These are phyloP conservation scores for Amphiprion clarkii DNA, from an alignment of 2,797 vertebrate genomes.

Conservation along the genomic window DNA sequence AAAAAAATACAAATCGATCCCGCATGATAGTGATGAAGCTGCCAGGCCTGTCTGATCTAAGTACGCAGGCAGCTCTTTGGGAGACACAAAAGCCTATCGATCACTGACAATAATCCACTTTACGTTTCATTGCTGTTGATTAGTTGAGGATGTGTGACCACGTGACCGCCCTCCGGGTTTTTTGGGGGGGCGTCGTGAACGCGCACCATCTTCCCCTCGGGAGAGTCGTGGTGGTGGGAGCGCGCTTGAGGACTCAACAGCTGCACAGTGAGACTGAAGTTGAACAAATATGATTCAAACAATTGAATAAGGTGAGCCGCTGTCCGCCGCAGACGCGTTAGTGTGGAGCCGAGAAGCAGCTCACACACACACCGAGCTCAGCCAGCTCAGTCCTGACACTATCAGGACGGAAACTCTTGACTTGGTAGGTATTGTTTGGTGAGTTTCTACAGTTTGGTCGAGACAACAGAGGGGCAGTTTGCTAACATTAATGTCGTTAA, in stretches of 20 bases:
- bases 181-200: constrained; percentile 52
- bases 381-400: constrained; percentile 27
- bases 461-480: constrained; percentile 26
- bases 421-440: constrained; percentile 76
- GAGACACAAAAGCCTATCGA: too few species aligned
- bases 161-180: constrained; percentile 1
- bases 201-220: constrained; percentile 63
- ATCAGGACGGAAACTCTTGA: constrained; percentile 68
- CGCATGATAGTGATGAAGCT: too few species aligned
- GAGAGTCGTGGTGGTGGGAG: constrained; percentile 25
- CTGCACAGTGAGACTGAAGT: constrained; percentile 81
- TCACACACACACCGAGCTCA: constrained; percentile 20
- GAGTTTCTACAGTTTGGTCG: constrained; percentile 66
- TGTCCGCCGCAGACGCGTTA: constrained; percentile 32
- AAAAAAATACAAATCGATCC: not conserved
- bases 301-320: constrained; percentile 74
- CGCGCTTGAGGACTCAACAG: constrained; percentile 82
- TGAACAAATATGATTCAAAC: constrained; percentile 76
- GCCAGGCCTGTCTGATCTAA: too few species aligned
- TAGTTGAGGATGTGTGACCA: constrained; percentile 6
- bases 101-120: too few species aligned
- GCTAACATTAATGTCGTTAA: constrained; percentile 25
- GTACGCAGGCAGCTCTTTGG: too few species aligned
- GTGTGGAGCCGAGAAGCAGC: constrained; percentile 50
- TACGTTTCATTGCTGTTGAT: constrained; percentile 19